Conservation (phyloP, 2,113 vertebrate genomes). For the Phalacrocorax aristotelis region DNA sequence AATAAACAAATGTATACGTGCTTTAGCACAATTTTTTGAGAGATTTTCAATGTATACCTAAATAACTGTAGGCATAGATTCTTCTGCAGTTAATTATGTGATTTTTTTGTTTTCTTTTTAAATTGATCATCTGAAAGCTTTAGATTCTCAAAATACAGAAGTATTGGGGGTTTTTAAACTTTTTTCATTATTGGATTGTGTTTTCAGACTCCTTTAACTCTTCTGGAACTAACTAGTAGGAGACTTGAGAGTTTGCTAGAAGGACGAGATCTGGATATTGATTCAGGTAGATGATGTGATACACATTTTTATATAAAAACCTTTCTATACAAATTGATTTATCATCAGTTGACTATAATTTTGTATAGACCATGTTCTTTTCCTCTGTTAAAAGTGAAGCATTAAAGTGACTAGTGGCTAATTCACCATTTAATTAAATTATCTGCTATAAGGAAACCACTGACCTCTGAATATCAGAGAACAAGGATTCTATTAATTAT, state of each 20-base stretch:
- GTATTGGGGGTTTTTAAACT: neutral
- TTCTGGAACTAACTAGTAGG: slow-evolving; percentile 79
- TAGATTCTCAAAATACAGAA: neutral
- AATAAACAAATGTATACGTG: neutral
- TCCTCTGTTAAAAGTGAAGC: neutral
- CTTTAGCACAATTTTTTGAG: neutral
- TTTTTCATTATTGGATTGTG: neutral
- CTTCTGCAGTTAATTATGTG: neutral
- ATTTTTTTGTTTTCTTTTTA: neutral
- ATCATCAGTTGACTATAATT: neutral
- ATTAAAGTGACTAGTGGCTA: neutral
- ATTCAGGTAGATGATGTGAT: slow-evolving; percentile 68
- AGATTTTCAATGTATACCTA: neutral
- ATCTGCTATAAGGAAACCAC: neutral
- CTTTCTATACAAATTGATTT: neutral
- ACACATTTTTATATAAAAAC: neutral
- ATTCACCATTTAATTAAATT: neutral
- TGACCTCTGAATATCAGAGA: neutral
- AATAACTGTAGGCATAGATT: neutral
- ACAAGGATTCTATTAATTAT: neutral
- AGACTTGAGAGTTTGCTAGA: slow-evolving; percentile 77
- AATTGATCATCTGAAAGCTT: neutral
- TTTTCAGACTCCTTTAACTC: slow-evolving; percentile 77
- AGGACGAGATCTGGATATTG: slow-evolving; percentile 76
- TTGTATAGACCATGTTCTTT: neutral